phyloP scores from a whole-genome alignment of 2,113 vertebrate species.

The Danionella cerebrum region DNA sequence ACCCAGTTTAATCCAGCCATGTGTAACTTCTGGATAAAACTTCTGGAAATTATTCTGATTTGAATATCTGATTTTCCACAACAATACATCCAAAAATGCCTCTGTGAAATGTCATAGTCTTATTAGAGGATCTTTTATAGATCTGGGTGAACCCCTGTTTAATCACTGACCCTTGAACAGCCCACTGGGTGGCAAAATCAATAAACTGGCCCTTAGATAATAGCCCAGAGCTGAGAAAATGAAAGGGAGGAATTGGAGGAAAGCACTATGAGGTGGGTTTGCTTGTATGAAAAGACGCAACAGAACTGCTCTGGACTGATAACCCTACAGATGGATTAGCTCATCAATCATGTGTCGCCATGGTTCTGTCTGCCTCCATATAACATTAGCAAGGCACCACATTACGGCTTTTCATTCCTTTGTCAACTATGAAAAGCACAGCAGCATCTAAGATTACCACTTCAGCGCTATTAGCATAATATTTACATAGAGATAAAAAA shows the following conservation, averaged over 20 bases:
- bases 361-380: slow-evolving; percentile 10
- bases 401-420: slow-evolving; percentile 11
- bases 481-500: slow-evolving; percentile 24
- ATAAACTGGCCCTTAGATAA: not conserved
- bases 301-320: slow-evolving; percentile 18
- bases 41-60: too few relatives aligned
- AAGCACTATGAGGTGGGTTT: not conserved
- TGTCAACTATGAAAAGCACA: slow-evolving; percentile 13
- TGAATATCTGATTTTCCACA: too few relatives aligned
- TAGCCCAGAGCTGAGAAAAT: not conserved
- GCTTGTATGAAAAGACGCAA: not conserved
- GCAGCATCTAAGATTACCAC: slow-evolving; percentile 25
- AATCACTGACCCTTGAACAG: not conserved
- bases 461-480: slow-evolving; percentile 17
- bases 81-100: too few relatives aligned
- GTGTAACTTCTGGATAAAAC: too few relatives aligned
- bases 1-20: too few relatives aligned
- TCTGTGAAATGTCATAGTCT: too few relatives aligned
- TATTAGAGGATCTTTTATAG: not conserved
- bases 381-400: not conserved
- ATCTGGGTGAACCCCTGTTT: not conserved
- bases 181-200: not conserved
- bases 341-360: slow-evolving; percentile 21
- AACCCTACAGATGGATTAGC: slow-evolving; percentile 19
- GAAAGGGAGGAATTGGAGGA: not conserved